Percentiles rank a stretch among this genome's conserved stretches.
phyloP scores from a whole-genome alignment of 2,113 vertebrate genomes.

The Anthoscopus minutus region DNA sequence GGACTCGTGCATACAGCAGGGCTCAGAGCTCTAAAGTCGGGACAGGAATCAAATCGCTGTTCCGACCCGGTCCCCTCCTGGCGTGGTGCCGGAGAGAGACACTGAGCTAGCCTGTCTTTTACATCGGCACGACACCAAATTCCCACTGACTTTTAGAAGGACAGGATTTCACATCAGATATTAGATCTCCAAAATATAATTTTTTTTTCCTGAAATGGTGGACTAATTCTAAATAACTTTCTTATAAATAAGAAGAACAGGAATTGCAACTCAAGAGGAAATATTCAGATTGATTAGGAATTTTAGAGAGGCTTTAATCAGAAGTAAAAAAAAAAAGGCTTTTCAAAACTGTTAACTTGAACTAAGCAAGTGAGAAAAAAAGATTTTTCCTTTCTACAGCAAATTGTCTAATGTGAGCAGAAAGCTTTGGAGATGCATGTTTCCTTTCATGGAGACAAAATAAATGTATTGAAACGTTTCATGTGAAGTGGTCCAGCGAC shows the following conservation, averaged over 20 bases:
- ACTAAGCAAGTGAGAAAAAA: neutral
- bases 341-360: neutral
- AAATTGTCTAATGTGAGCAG: neutral
- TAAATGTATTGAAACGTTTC: neutral
- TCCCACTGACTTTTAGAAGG: neutral
- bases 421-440: neutral
- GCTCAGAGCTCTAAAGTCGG: too few species aligned
- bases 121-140: too few species aligned
- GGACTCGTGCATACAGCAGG: too few species aligned
- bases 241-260: neutral
- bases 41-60: too few species aligned
- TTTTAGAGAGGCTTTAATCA: neutral
- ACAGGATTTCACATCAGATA: neutral
- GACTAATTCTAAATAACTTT: neutral
- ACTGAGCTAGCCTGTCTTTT: too few species aligned
- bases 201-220: neutral
- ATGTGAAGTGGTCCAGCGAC: neutral
- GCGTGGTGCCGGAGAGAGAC: too few species aligned
- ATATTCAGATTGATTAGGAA: neutral
- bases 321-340: neutral
- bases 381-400: neutral
- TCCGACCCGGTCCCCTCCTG: too few species aligned
- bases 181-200: neutral
- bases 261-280: neutral
- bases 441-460: neutral